These are phyloP conservation scores for Cotesia vestalis DNA, from an alignment of 1,140 invertebrate species.

Conservation along the genomic window DNA sequence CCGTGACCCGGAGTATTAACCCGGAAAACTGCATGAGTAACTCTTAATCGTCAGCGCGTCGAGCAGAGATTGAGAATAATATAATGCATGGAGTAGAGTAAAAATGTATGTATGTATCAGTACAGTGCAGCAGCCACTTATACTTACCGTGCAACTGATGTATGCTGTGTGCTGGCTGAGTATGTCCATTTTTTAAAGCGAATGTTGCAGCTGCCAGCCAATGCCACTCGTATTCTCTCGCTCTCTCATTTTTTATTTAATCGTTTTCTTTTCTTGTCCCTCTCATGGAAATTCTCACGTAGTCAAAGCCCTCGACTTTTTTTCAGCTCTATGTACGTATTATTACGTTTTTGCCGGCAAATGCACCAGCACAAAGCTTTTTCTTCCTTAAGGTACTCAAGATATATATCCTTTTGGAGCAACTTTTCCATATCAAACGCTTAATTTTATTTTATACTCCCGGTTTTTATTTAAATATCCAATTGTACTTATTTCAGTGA, in stretches of 20 bases:
- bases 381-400: no score
- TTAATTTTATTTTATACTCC: no score
- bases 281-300: slow-evolving; percentile 11
- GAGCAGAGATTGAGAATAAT: background rate
- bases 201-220: slow-evolving; percentile 34
- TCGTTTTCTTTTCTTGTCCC: slow-evolving; percentile 3
- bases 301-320: slow-evolving; percentile 17
- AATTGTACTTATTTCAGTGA: background rate
- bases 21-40: slow-evolving; percentile 3
- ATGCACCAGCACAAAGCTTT: no score
- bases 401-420: no score
- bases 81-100: background rate
- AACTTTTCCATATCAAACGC: no score
- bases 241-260: background rate
- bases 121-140: slow-evolving; percentile 23
- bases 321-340: background rate
- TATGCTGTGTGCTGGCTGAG: slow-evolving; percentile 1
- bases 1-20: background rate
- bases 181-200: slow-evolving; percentile 25
- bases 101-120: background rate
- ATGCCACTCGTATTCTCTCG: no score
- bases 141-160: slow-evolving; percentile 31
- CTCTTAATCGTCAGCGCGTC: background rate
- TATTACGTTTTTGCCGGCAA: no score
- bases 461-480: slow-evolving; percentile 10